Evolutionary conservation across 2,888 invertebrate species (phyloP), one percentile per base, ranked within the genome.

Genomic region (Melanargia galathea): DNA sequence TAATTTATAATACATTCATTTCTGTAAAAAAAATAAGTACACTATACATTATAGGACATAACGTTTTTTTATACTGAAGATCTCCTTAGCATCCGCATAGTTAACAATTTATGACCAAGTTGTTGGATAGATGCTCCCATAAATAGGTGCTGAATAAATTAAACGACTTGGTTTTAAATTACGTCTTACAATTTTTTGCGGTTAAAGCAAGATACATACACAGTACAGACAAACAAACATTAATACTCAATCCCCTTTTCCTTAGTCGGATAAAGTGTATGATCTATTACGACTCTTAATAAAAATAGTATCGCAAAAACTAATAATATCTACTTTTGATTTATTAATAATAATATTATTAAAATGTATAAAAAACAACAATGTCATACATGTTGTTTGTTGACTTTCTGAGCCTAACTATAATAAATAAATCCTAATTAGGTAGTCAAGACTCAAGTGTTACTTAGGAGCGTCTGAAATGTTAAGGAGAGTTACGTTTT

Each of bases 1-100:
- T n/a, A n/a, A n/a, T n/a, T n/a, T n/a, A n/a, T n/a, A 52, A 57
- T 57, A 62, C 48, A 63, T 46, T n/a, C 6, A 20, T 52, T 35
- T 52, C n/a, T 35, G 11, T 20, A 51, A 33, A 51, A 51, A n/a
- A 35, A 52, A 20, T 52, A 35, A 52, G 10, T 30, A 51, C 18
- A 11, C 33, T 49, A 49, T 46, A 11, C n/a, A 30, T 30, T 30
- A 30, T 30, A 30, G n/a, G n/a, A n/a, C n/a, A n/a, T n/a, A n/a
- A n/a, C n/a, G n/a, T n/a, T n/a, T n/a, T n/a, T n/a, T n/a, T n/a
- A n/a, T 3, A 30, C 24, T 11, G 20, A 48, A 20, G 18, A 33
- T 10, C 20, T 13, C 8, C 24, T 16, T 26, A 24, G 24, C 26
- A n/a, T n/a, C n/a, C n/a, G n/a, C n/a, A n/a, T n/a, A n/a, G n/a